These are phyloP conservation scores for Crocidura indochinensis DNA, from an alignment of 2,797 vertebrate species.

Conservation along the genomic window DNA sequence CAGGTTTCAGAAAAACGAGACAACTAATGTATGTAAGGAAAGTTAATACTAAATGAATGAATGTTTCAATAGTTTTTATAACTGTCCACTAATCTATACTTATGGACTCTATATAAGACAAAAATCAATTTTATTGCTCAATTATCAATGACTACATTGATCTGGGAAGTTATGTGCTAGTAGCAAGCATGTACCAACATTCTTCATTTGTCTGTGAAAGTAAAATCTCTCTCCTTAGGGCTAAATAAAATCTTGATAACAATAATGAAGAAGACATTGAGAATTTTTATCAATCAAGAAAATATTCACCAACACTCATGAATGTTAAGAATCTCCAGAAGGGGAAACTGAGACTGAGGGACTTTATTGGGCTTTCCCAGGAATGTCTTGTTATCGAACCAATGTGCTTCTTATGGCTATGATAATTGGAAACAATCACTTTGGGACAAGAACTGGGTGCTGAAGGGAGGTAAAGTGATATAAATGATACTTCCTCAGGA, in stretches of 20 bases:
- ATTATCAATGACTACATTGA: not conserved
- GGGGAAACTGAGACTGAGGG: not conserved
- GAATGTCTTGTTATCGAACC: not conserved
- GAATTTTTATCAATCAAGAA: slow-evolving; percentile 29
- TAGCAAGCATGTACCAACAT: not conserved
- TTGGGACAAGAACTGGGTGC: too few species aligned
- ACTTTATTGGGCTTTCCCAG: not conserved
- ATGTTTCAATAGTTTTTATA: slow-evolving; percentile 36
- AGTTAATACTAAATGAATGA: not conserved
- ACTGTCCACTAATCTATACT: not conserved
- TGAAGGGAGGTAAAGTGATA: too few species aligned
- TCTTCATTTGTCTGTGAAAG: not conserved
- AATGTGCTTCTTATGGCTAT: not conserved
- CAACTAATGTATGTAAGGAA: not conserved
- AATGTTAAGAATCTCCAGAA: not conserved
- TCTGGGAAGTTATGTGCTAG: not conserved
- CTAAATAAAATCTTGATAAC: not conserved
- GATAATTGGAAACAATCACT: too few species aligned
- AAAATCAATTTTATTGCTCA: not conserved
- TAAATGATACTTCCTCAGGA: too few species aligned
- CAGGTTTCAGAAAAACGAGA: slow-evolving; percentile 9
- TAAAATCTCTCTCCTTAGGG: not conserved
- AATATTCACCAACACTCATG: not conserved
- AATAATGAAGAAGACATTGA: not conserved
- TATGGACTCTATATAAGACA: not conserved